Conservation (phyloP, 1,140 invertebrate species). For the Drosophila ironensis region DNA sequence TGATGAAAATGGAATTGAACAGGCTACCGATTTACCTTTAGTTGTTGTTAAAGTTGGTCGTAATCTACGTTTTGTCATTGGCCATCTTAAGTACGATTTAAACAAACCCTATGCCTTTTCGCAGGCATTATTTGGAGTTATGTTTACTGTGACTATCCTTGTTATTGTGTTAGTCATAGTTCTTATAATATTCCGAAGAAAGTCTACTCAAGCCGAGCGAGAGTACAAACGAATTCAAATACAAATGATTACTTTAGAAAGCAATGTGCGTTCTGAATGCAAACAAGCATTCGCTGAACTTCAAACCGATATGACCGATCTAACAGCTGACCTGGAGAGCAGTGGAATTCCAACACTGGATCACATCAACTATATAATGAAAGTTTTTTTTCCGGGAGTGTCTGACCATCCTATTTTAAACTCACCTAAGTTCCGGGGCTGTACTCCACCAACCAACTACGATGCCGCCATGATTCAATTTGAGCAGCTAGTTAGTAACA, state of each 20-base stretch:
- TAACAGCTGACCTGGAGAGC: slow-evolving; percentile 97
- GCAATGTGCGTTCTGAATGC: slow-evolving; percentile 98
- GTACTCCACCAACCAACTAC: slow-evolving; percentile 92
- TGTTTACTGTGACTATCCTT: slow-evolving; percentile 91
- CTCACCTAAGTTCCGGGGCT: slow-evolving; percentile 87
- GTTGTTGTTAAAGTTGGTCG: slow-evolving; percentile 95
- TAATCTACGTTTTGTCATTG: slow-evolving; percentile 93
- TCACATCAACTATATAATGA: slow-evolving; percentile 98
- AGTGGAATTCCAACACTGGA: slow-evolving; percentile 97
- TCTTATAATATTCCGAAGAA: slow-evolving; percentile 93
- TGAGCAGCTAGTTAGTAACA: slow-evolving; percentile 95
- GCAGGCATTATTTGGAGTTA: slow-evolving; percentile 93
- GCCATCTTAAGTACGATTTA: slow-evolving; percentile 94
- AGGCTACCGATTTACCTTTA: slow-evolving; percentile 89
- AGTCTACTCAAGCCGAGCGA: slow-evolving; percentile 96
- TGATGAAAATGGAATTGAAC: slow-evolving; percentile 91
- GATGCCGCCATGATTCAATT: slow-evolving; percentile 97
- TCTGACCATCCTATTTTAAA: slow-evolving; percentile 95
- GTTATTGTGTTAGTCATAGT: slow-evolving; percentile 93
- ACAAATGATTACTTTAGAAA: slow-evolving; percentile 99
- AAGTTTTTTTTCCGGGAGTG: slow-evolving; percentile 98
- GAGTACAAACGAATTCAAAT: slow-evolving; percentile 99
- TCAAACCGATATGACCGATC: slow-evolving; percentile 99
- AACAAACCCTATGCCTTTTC: slow-evolving; percentile 92
- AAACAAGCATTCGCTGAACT: slow-evolving; percentile 99